These are phyloP conservation scores for Parnassius apollo DNA, from an alignment of 2,888 invertebrate species.

Conservation along the genomic window DNA sequence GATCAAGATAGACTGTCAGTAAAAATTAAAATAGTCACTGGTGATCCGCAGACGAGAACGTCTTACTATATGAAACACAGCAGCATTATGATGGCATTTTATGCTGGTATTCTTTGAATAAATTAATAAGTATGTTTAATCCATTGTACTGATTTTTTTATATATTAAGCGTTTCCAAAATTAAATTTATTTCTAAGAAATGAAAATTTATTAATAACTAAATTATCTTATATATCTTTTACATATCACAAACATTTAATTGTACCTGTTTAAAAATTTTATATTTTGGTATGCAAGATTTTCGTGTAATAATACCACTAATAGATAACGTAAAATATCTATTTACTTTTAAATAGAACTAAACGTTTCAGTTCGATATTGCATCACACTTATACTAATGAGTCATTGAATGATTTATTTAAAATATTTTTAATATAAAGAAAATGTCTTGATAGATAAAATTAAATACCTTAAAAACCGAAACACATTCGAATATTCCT, in stretches of 20 bases:
- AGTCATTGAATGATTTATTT: not conserved
- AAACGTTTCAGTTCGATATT: not conserved
- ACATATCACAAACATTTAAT: constrained; percentile 22
- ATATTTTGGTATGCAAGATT: constrained; percentile 22
- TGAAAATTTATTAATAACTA: not conserved
- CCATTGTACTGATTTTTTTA: too few species aligned
- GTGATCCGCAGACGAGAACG: too few species aligned
- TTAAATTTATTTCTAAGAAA: not conserved
- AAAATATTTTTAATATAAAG: not conserved
- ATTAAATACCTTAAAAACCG: too few species aligned
- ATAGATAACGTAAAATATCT: too few species aligned
- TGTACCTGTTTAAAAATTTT: constrained; percentile 18
- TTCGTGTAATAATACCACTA: not conserved
- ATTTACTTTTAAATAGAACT: too few species aligned
- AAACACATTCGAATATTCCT: too few species aligned
- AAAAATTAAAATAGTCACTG: too few species aligned
- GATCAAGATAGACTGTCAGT: too few species aligned
- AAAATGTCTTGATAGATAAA: not conserved
- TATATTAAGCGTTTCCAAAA: not conserved
- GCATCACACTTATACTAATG: not conserved
- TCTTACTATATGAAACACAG: too few species aligned
- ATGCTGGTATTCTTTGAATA: too few species aligned
- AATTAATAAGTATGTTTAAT: too few species aligned
- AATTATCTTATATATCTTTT: not conserved
- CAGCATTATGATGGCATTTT: too few species aligned